Conservation (phyloP, 2,113 vertebrate genomes). For the Camelus bactrianus region DNA sequence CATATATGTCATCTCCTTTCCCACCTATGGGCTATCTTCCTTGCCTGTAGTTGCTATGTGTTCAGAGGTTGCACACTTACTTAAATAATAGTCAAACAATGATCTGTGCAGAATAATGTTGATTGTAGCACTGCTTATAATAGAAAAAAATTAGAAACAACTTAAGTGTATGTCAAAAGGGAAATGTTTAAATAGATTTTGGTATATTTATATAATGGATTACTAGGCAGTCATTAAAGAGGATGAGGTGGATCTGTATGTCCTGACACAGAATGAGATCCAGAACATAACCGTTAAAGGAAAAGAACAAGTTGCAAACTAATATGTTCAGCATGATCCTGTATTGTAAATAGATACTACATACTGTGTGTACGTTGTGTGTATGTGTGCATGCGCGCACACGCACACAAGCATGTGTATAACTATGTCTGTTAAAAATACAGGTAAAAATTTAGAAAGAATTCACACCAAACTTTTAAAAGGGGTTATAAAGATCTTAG, state of each 20-base stretch:
- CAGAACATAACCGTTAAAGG: neutral
- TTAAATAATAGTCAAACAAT: neutral
- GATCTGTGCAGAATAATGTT: neutral
- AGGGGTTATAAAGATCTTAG: neutral
- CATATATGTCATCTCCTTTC: neutral
- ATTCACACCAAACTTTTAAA: slow-evolving; percentile 20
- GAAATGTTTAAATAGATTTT: neutral
- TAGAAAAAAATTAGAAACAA: neutral
- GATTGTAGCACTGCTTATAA: neutral
- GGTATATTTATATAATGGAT: neutral
- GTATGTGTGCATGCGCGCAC: neutral
- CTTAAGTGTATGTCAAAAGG: neutral
- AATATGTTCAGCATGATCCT: neutral
- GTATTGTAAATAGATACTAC: neutral
- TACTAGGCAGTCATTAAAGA: neutral
- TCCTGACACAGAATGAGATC: neutral
- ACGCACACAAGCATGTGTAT: too few relatives aligned
- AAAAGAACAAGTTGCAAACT: neutral
- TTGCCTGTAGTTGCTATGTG: neutral
- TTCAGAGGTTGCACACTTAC: neutral
- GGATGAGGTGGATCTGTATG: neutral
- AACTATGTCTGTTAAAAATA: neutral
- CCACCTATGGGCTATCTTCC: neutral
- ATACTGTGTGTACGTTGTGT: neutral
- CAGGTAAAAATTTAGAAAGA: slow-evolving; percentile 18